Conservation (phyloP, 2,888 invertebrate species). For the Altica lythri region DNA sequence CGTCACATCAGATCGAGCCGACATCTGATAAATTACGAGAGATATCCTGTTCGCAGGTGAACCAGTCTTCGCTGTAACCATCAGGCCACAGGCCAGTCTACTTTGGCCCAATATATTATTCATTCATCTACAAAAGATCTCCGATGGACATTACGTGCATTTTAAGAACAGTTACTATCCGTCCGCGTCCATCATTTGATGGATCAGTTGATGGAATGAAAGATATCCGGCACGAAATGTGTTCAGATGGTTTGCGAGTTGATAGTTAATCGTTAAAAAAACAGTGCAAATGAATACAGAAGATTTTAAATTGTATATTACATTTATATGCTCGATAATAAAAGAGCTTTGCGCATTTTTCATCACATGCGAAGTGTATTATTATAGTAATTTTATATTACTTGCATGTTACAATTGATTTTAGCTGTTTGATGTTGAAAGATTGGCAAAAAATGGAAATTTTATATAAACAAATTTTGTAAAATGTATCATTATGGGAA, state of each 20-base stretch:
- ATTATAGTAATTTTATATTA: no score
- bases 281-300: no score
- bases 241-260: neutral
- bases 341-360: no score
- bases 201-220: conserved; percentile 6
- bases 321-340: no score
- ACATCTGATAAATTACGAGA: conserved; percentile 29
- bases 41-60: conserved; percentile 30
- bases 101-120: conserved; percentile 16
- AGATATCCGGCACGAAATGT: neutral
- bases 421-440: no score
- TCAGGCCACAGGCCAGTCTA: conserved; percentile 16
- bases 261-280: neutral
- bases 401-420: no score
- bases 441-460: no score
- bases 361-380: no score
- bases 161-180: conserved; percentile 6
- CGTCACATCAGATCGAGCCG: conserved; percentile 32
- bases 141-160: conserved; percentile 12
- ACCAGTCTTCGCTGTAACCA: conserved; percentile 25
- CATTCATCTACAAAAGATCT: conserved; percentile 17
- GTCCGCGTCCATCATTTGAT: neutral
- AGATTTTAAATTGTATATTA: no score
- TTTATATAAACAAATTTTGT: no score
- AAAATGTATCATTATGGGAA: no score